These are phyloP conservation scores for Porites divaricata DNA, from an alignment of 92 coral and sea anemone genomes.

Conservation along the genomic window DNA sequence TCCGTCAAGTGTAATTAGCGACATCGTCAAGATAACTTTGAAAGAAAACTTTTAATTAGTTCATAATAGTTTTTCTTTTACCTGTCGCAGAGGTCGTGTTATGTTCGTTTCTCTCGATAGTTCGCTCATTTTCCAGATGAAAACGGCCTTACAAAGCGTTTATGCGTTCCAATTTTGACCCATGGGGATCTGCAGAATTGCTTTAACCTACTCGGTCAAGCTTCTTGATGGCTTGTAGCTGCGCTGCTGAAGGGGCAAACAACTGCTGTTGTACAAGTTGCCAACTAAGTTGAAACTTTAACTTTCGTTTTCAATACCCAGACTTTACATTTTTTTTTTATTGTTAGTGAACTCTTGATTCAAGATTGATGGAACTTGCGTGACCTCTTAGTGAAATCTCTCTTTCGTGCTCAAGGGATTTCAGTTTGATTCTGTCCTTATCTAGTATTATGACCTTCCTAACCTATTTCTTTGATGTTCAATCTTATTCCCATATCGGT, in stretches of 20 bases:
- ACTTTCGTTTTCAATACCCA: too few relatives aligned
- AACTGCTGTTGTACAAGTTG: too few relatives aligned
- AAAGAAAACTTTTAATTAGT: slow-evolving; percentile 12
- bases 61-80: background rate
- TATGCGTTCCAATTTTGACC: background rate
- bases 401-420: too few relatives aligned
- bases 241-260: background rate
- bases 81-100: background rate
- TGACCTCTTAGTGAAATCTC: too few relatives aligned
- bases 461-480: too few relatives aligned
- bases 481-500: background rate
- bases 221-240: background rate
- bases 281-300: too few relatives aligned
- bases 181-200: background rate
- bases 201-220: background rate
- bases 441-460: too few relatives aligned
- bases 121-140: background rate
- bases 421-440: too few relatives aligned
- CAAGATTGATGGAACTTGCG: too few relatives aligned
- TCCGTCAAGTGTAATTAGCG: slow-evolving; percentile 29
- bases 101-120: too few relatives aligned
- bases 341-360: too few relatives aligned
- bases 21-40: slow-evolving; percentile 25
- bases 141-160: background rate
- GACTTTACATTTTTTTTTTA: too few relatives aligned